Base-by-base conservation (phyloP, 2,797 vertebrate species). In the Amazona ochrocephala region DNA sequence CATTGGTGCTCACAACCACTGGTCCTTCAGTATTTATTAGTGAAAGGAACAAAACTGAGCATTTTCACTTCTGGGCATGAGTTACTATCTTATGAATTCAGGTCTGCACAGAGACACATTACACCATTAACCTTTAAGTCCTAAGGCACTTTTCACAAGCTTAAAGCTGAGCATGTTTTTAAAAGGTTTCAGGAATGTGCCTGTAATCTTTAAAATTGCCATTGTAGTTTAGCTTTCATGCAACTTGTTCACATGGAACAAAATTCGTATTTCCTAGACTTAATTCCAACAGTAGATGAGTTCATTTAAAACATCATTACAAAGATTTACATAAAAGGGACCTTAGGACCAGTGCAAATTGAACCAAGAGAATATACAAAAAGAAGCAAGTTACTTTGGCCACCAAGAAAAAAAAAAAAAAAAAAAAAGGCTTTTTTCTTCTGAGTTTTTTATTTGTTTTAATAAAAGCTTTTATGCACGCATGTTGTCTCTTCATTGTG, bases 151-250 rank as follows among this genome's bases (percentile, higher is more conserved):
- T 75, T 67, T 74, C 67, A 48, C 11, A 56, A 61, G 37, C 84
- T 79, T 87, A 71, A 87, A 84, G 27, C 10, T 73, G 29, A 87
- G 13, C 0, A 0, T 50, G 30, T 80, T 76, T 73, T 58, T 15
- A 32, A 87, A 82, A 58, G 23, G 4, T 77, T 80, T 91, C n/a
- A 72, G 30, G 42, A 91, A 93, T 74, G 41, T 34, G n/a, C 13
- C 10, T 51, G 13, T 73, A 64, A 60, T 93, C 87, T 96, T 96
- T 81, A 89, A 89, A 95, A 94, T 39, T 65, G 17, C 30, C 34
- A 23, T 47, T 92, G 39, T 68, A 29, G 27, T 72, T 71, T 50
- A 65, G 32, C 80, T 72, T 84, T 81, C 34, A 53, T 51, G 27
- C 81, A 89, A 93, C 65, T 76, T 94, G 62, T 93, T 96, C 64